Percentiles rank a stretch among this genome's conserved stretches.
Evolutionary conservation across 2,113 vertebrate species (phyloP).

Genomic region (Phrynocephalus versicolor): DNA sequence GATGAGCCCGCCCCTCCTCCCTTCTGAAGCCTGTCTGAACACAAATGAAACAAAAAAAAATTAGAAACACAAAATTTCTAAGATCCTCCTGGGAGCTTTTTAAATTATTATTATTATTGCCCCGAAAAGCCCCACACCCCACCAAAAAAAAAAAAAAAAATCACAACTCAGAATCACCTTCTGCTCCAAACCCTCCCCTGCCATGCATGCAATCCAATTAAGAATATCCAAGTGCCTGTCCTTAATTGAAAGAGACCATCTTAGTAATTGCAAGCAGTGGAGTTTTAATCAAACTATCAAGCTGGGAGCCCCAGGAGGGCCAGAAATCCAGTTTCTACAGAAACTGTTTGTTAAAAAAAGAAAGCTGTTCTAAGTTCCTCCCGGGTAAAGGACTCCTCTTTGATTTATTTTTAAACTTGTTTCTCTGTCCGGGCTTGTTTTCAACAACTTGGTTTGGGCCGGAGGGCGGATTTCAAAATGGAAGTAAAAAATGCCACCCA

Average conservation of each 20-base stretch:
- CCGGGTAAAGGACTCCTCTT: not conserved
- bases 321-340: rapidly evolving
- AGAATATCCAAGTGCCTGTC: constrained; percentile 49
- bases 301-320: constrained; percentile 24
- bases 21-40: too few species aligned
- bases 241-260: constrained; percentile 47
- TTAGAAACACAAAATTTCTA: too few species aligned
- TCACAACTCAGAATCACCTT: too few species aligned
- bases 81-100: too few species aligned
- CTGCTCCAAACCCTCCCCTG: not conserved
- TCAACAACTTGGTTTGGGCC: not conserved
- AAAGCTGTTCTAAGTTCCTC: not conserved
- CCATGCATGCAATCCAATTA: constrained; percentile 51
- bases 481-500: not conserved
- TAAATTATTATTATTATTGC: too few species aligned
- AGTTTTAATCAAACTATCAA: constrained; percentile 66
- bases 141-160: too few species aligned
- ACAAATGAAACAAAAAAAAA: too few species aligned
- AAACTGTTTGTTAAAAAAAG: too few species aligned
- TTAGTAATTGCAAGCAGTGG: constrained; percentile 61
- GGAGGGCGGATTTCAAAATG: not conserved
- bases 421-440: not conserved
- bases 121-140: too few species aligned
- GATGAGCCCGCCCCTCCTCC: too few species aligned
- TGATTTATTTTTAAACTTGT: not conserved